Percentiles rank a stretch among this genome's conserved stretches.
Evolutionary conservation across 2,113 vertebrate species (phyloP).

Genomic region (Trematocara macrostoma): DNA sequence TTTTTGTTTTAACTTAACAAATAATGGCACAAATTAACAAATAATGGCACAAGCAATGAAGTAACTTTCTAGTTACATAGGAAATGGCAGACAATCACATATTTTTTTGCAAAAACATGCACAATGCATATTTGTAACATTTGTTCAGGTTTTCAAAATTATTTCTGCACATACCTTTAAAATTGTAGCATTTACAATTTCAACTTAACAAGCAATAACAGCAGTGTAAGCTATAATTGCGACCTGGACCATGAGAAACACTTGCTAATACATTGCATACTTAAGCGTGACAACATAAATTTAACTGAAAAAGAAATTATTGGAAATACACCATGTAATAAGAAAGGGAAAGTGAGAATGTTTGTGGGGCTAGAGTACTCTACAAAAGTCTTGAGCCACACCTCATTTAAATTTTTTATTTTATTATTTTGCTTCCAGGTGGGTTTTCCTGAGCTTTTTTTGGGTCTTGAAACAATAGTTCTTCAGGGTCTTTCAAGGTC

Average conservation of each 20-base stretch:
- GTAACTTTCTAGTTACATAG: neutral
- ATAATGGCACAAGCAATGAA: neutral
- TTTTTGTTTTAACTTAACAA: neutral
- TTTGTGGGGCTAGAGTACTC: neutral
- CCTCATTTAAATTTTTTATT: neutral
- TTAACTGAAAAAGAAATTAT: neutral
- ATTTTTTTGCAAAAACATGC: neutral
- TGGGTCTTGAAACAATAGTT: accelerated
- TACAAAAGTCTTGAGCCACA: neutral
- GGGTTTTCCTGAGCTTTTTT: neutral
- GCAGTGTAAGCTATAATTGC: neutral
- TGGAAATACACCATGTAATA: neutral
- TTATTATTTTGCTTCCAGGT: neutral
- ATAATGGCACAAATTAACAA: neutral
- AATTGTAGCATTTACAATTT: neutral
- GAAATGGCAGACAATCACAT: neutral
- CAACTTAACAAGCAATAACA: neutral
- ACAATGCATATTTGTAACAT: neutral
- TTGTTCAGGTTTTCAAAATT: neutral
- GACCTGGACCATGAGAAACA: neutral
- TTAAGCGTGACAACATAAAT: neutral
- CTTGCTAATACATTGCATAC: neutral
- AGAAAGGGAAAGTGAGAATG: neutral
- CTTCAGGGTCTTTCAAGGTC: neutral
- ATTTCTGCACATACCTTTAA: neutral